Evolutionary conservation across 2,888 invertebrate species (phyloP).

Genomic region (Allacma fusca): DNA sequence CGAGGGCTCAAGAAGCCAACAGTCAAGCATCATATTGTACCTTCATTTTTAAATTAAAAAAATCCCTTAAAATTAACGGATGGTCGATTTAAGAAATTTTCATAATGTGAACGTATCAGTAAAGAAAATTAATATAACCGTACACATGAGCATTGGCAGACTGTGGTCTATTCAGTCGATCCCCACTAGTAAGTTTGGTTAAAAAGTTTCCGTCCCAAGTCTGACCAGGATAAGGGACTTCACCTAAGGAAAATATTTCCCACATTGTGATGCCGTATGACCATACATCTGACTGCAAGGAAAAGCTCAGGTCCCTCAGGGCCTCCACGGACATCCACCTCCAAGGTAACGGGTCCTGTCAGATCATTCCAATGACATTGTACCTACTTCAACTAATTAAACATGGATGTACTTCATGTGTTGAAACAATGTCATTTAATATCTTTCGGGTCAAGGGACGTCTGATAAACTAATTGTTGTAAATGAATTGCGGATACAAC

Average conservation of each 20-base stretch:
- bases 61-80: background rate
- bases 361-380: background rate
- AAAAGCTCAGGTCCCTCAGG: background rate
- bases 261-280: background rate
- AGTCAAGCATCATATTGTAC: conserved; percentile 12
- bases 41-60: background rate
- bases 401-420: background rate
- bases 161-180: conserved; percentile 4
- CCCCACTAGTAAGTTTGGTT: background rate
- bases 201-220: background rate
- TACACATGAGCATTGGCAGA: background rate
- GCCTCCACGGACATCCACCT: conserved; percentile 1
- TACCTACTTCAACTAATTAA: background rate
- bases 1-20: background rate
- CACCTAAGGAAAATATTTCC: conserved; percentile 14
- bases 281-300: conserved; percentile 12
- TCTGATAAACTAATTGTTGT: background rate
- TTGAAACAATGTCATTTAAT: background rate
- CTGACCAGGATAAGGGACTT: background rate
- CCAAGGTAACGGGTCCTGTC: conserved; percentile 3
- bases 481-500: background rate
- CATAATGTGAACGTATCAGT: background rate
- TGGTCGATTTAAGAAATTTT: background rate
- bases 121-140: background rate
- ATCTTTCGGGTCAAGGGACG: background rate